Evolutionary conservation across 2,797 vertebrate species (phyloP), one percentile per base, ranked within the genome.

Genomic region (Glyptemys insculpta): DNA sequence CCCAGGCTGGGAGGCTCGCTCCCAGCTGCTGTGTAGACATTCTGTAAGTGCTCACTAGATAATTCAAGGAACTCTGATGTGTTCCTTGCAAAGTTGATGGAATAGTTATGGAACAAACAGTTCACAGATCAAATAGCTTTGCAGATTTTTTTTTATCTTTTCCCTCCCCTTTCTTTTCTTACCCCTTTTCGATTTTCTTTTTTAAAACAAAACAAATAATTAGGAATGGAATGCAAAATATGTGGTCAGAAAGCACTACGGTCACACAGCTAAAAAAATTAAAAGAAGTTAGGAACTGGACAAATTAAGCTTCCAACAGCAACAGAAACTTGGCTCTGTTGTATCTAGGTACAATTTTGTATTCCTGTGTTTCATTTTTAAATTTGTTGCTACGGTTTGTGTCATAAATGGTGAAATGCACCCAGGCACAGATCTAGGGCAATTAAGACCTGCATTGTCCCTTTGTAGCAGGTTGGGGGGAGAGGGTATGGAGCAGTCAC

Each of bases 81-180:
- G 25, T 85, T 11, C 16, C 5, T 1, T 0, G 50, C 41, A 87
- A 93, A 87, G 57, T n/a, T 16, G 76, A 76, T 27, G 80, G 27
- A 86, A 80, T 41, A 84, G 5, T 1, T 0, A 0, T 27, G 68
- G 47, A 50, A 8, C 1, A 54, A 80, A 29, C 44, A 0, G 89
- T 79, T 53, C 12, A 76, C 4, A 85, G 25, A 56, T 25, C 54
- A 86, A 87, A 18, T 0, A 44, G 29, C 4, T 86, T 2, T 62
- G 76, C 21, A 15, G 21, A 1, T 44, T 41, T 27, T 27, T 44
- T 47, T 29, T 15, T 8, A 16, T 34, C 3, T 8, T 8, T 4
- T 15, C 12, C 31, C 59, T 11, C 11, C 21, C 8, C 34, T 10
- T n/a, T n/a, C 15, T n/a, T 65, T n/a, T 65, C 34, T 65, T n/a